Percentiles rank a stretch among this genome's conserved stretches.
Conservation (phyloP, 2,113 vertebrate genomes). For the Limnothrissa miodon region DNA sequence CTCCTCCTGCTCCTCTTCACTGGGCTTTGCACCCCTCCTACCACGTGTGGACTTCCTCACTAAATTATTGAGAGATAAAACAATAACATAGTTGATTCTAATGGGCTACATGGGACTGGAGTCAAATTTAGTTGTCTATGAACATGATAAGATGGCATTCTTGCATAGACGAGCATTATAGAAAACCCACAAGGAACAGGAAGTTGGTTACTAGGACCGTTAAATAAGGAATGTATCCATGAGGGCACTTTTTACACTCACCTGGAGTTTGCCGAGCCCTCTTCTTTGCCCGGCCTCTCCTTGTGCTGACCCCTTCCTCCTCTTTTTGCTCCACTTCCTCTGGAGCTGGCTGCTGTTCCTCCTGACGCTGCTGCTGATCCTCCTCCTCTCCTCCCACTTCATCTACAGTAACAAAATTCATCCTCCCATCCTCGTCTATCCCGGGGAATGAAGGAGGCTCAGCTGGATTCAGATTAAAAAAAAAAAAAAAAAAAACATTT, state of each 20-base stretch:
- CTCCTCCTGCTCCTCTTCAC: slow-evolving; percentile 19
- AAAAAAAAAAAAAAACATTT: slow-evolving; percentile 2
- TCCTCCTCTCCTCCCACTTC: slow-evolving; percentile 81
- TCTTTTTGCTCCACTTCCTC: slow-evolving; percentile 13
- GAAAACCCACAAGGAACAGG: no score
- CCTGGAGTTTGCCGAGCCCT: slow-evolving; percentile 20
- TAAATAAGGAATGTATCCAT: neutral
- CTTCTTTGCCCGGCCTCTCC: slow-evolving; percentile 33
- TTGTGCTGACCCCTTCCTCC: slow-evolving; percentile 8
- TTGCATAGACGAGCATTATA: no score
- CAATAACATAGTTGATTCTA: neutral
- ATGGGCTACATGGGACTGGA: no score
- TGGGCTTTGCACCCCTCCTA: neutral
- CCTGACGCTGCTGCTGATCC: no score
- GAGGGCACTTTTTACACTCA: neutral
- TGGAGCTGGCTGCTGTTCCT: neutral
- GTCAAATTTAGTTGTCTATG: no score
- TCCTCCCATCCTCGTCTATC: slow-evolving; percentile 63
- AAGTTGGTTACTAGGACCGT: no score
- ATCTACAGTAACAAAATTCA: slow-evolving; percentile 82
- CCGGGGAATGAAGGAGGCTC: slow-evolving; percentile 68
- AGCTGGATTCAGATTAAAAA: slow-evolving; percentile 46
- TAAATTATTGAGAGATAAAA: slow-evolving; percentile 4
- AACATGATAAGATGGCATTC: neutral
- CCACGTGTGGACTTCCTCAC: slow-evolving; percentile 43